Conservation (phyloP, 2,888 invertebrate genomes). For the Eupithecia abbreviata region DNA sequence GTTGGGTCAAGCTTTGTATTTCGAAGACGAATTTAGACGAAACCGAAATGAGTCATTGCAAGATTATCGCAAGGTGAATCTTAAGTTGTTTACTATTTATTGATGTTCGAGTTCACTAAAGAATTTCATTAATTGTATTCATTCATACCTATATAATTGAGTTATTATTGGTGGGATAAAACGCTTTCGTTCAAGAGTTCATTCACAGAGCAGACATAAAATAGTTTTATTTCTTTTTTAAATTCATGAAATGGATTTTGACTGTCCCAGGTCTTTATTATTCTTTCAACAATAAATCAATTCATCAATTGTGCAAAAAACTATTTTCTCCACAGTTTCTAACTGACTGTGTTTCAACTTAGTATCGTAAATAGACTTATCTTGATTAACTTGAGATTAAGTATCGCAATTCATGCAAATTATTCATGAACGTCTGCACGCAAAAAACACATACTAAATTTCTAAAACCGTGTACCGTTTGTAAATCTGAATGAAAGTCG, state of each 20-base stretch:
- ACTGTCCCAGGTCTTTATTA: neutral
- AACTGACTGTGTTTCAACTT: neutral
- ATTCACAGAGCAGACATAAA: neutral
- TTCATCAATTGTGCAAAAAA: neutral
- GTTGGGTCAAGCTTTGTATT: neutral
- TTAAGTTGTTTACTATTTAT: slow-evolving; percentile 30
- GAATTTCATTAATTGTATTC: neutral
- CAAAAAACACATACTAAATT: slow-evolving; percentile 19
- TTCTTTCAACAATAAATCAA: neutral
- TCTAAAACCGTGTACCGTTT: slow-evolving; percentile 22
- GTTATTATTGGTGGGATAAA: neutral
- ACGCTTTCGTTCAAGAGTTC: neutral
- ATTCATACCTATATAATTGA: neutral
- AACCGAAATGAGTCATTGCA: slow-evolving; percentile 16
- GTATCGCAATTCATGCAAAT: slow-evolving; percentile 24
- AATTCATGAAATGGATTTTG: neutral
- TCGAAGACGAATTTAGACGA: neutral
- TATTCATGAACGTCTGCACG: slow-evolving; percentile 22
- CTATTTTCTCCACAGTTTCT: neutral
- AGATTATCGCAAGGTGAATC: slow-evolving; percentile 24
- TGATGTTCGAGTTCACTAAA: neutral
- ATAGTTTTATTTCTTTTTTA: too few relatives aligned
- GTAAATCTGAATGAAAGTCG: slow-evolving; percentile 23
- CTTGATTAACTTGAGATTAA: slow-evolving; percentile 9
- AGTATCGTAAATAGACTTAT: slow-evolving; percentile 10